Percentiles rank a stretch among this genome's conserved stretches.
phyloP scores from a whole-genome alignment of 2,797 vertebrate genomes.

The Typhlichthys eigenmanni region DNA sequence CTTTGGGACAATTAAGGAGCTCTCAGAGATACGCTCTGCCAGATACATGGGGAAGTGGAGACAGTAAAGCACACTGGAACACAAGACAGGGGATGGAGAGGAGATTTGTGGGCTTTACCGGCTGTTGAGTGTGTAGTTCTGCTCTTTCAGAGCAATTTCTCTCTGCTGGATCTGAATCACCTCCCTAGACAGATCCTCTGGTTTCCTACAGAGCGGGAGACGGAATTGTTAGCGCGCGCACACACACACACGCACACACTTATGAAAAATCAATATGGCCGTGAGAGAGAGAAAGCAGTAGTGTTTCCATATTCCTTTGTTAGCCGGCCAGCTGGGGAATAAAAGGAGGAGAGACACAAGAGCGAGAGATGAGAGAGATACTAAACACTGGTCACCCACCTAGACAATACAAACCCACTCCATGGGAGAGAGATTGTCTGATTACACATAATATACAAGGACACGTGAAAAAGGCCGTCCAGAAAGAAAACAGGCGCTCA shows the following conservation, averaged over 20 bases:
- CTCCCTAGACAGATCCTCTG: slow-evolving; percentile 92
- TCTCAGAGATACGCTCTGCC: slow-evolving; percentile 65
- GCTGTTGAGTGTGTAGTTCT: slow-evolving; percentile 85
- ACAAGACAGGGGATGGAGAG: slow-evolving; percentile 30
- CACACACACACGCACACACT: slow-evolving; percentile 11
- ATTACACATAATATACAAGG: slow-evolving; percentile 28
- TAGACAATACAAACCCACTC: slow-evolving; percentile 48
- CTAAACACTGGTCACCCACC: slow-evolving; percentile 48
- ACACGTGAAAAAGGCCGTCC: slow-evolving; percentile 19
- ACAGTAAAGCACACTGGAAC: slow-evolving; percentile 1
- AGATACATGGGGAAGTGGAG: slow-evolving; percentile 45
- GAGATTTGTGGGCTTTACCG: slow-evolving; percentile 74
- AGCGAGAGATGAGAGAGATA: slow-evolving; percentile 38
- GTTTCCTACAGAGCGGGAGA: slow-evolving; percentile 80
- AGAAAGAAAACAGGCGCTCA: neutral
- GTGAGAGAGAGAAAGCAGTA: slow-evolving; percentile 28
- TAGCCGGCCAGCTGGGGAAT: slow-evolving; percentile 56
- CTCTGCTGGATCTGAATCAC: slow-evolving; percentile 91
- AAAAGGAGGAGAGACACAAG: slow-evolving; percentile 69
- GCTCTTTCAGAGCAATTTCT: slow-evolving; percentile 88
- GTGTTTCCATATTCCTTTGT: slow-evolving; percentile 58
- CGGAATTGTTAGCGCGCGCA: slow-evolving; percentile 24
- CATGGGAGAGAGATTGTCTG: slow-evolving; percentile 32
- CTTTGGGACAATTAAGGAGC: slow-evolving; percentile 74
- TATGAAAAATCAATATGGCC: slow-evolving; percentile 47